Base-by-base conservation (phyloP, 2,888 invertebrate genomes). In the Chalcis sispes region DNA sequence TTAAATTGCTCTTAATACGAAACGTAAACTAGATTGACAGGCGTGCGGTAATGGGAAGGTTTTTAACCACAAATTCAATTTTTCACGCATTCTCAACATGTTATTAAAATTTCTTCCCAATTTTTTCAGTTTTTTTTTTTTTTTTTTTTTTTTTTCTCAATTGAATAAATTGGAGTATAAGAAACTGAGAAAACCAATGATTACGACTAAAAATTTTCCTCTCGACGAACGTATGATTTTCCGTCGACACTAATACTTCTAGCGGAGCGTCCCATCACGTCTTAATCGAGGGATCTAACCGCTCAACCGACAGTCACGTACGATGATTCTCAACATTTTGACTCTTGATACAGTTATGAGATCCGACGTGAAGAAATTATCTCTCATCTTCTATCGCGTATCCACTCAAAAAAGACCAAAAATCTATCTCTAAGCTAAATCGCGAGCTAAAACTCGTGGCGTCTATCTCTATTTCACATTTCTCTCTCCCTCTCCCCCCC, bases 261-360 rank as follows among this genome's bases (percentile, higher is more conserved):
- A 18, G n/a, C 23, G 23, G 10, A 29, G 7, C 4, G 32, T 32
- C 32, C 15, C 36, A 66, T 36, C 42, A 3, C 62, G 40, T 23
- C 15, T 18, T 10, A 56, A 62, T 69, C 69, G 32, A 69, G 48
- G 59, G 69, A 69, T 58, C 72, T 48, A n/a, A 4, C 32, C 18
- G 20, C 10, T 50, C 36, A 5, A 4, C 10, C 15, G 42, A 48
- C 36, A 75, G 70, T 64, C 66, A 65, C 66, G 72, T 61, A 54
- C 59, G 59, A 13, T 61, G 64, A 62, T 56, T 20, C 50, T 46
- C 64, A 59, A 61, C 58, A 71, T 59, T 65, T 42, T 61, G 70
- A 70, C 66, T 75, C 27, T 52, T 61, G 61, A 71, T 71, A 75
- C 65, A 71, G 59, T 75, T 75, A 65, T 65, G 59, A 71, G 75